Evolutionary conservation across 2,888 invertebrate species (phyloP).

Genomic region (Epinotia brunnichana): DNA sequence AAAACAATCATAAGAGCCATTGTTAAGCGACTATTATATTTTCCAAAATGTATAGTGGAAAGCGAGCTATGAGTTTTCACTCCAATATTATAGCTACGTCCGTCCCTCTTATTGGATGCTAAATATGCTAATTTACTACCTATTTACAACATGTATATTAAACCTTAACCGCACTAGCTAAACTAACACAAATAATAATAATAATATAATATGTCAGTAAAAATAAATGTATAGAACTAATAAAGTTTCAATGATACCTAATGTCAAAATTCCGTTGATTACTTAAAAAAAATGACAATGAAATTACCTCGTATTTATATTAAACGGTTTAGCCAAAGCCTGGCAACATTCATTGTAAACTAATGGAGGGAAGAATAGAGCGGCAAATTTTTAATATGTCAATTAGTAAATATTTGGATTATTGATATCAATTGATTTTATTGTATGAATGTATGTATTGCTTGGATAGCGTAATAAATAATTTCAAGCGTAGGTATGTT

Average conservation of each 20-base stretch:
- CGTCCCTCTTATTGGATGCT: too few species aligned
- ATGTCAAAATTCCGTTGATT: too few species aligned
- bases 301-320: neutral
- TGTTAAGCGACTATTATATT: too few species aligned
- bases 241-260: too few species aligned
- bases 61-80: too few species aligned
- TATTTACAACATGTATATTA: too few species aligned
- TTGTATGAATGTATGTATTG: neutral
- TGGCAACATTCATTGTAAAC: conserved; percentile 25
- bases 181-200: neutral
- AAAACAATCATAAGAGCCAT: too few species aligned
- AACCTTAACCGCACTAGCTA: neutral
- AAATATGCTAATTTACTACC: too few species aligned
- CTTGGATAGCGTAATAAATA: neutral
- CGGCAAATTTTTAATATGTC: conserved; percentile 15
- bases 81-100: too few species aligned
- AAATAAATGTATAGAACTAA: too few species aligned
- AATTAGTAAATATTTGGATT: neutral
- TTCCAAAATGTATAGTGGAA: too few species aligned
- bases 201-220: too few species aligned
- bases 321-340: neutral
- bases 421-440: neutral
- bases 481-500: neutral
- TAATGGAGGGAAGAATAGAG: conserved; percentile 22
- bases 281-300: neutral